Percentiles rank a stretch among this genome's conserved stretches.
phyloP scores from a whole-genome alignment of 2,797 vertebrate genomes.

The Muscicapa comitata region DNA sequence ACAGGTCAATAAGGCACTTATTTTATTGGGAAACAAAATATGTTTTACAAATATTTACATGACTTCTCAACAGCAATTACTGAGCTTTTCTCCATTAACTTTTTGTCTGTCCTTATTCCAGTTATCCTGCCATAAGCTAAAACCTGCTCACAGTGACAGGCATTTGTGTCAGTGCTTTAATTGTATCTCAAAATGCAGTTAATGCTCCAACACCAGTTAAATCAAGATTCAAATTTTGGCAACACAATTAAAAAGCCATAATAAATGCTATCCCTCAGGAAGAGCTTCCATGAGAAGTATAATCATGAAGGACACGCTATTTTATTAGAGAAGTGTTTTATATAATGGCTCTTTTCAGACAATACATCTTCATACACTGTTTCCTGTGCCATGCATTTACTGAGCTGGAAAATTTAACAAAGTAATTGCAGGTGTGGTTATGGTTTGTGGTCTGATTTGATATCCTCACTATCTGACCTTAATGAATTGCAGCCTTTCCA shows the following conservation, averaged over 20 bases:
- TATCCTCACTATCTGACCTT: not conserved
- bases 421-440: conserved; percentile 29
- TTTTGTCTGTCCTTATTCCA: not conserved
- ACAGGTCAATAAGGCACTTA: not conserved
- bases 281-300: not conserved
- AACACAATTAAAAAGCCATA: conserved; percentile 45
- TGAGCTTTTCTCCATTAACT: conserved; percentile 9
- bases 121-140: conserved; percentile 8
- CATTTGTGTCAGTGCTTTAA: not conserved
- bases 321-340: conserved; percentile 11
- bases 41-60: conserved; percentile 59
- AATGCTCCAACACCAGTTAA: not conserved
- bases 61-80: conserved; percentile 50
- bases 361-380: conserved; percentile 9
- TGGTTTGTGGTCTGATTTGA: not conserved
- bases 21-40: conserved; percentile 26
- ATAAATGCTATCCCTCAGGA: not conserved
- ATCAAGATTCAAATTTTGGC: conserved; percentile 5
- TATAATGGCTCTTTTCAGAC: conserved; percentile 2
- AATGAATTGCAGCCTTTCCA: conserved; percentile 4
- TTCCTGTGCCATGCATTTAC: not conserved
- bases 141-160: not conserved
- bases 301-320: not conserved
- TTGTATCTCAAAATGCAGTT: conserved; percentile 20
- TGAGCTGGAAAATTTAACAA: conserved; percentile 38